Percentiles rank a stretch among this genome's conserved stretches.
Conservation (phyloP, 1,140 invertebrate genomes). For the Caenorhabditis remanei region DNA sequence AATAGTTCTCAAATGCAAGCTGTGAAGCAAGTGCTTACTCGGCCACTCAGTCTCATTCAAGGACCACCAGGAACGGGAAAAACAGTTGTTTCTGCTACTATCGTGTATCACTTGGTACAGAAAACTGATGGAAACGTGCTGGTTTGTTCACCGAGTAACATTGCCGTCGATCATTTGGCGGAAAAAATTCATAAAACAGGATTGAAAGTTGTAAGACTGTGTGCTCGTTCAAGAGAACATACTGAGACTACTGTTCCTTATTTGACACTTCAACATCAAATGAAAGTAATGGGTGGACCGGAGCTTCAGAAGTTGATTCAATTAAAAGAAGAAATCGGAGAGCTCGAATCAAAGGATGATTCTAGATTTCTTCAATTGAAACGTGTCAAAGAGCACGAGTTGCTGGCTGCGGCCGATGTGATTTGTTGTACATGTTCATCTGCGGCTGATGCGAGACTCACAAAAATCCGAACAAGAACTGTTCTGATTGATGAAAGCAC, state of each 20-base stretch:
- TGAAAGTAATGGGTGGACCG: conserved; percentile 86
- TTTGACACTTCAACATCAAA: conserved; percentile 95
- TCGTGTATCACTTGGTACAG: conserved; percentile 97
- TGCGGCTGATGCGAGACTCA: conserved; percentile 92
- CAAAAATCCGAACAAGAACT: conserved; percentile 89
- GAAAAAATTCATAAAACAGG: conserved; percentile 98
- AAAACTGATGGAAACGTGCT: conserved; percentile 91
- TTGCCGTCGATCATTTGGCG: conserved; percentile 97
- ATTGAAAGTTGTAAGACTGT: conserved; percentile 90
- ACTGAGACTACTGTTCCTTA: conserved; percentile 98
- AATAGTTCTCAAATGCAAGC: conserved; percentile 96
- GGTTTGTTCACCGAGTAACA: conserved; percentile 98
- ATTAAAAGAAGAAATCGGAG: conserved; percentile 80
- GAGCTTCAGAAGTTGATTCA: conserved; percentile 96
- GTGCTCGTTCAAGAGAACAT: conserved; percentile 96
- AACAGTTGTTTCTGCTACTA: conserved; percentile 98
- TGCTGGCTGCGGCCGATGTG: conserved; percentile 95
- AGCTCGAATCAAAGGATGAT: conserved; percentile 83
- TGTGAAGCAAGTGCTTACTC: conserved; percentile 96
- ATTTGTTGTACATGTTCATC: conserved; percentile 99
- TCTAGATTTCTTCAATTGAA: conserved; percentile 92
- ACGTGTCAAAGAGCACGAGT: conserved; percentile 86
- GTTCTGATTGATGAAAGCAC: conserved; percentile 97
- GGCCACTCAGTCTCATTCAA: conserved; percentile 96
- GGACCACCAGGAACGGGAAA: conserved; percentile 78